These are phyloP conservation scores for Okamejei kenojei DNA, from an alignment of 2,797 vertebrate genomes.

Conservation along the genomic window DNA sequence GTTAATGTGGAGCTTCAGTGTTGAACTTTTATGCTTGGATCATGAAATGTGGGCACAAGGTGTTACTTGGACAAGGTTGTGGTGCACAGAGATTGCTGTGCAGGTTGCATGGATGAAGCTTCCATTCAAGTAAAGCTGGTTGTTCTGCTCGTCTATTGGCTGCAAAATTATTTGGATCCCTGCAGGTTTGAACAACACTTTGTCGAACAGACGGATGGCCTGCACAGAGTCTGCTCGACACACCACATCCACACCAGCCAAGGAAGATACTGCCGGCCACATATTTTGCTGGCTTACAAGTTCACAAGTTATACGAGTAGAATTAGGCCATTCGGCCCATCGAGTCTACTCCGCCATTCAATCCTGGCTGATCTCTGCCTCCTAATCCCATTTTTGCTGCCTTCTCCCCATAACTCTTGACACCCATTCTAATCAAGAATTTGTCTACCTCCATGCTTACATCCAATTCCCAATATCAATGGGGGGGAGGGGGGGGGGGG, in stretches of 20 bases:
- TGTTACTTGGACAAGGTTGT: background rate
- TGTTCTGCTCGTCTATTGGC: background rate
- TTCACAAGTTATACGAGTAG: no score
- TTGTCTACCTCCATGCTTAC: no score
- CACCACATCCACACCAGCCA: no score
- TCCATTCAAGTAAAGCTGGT: background rate
- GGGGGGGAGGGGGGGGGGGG: no score
- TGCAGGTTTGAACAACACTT: background rate
- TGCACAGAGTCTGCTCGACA: background rate
- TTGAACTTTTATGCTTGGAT: constrained; percentile 11
- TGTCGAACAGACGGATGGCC: background rate
- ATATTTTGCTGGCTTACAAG: background rate
- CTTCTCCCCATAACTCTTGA: no score
- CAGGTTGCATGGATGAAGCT: background rate
- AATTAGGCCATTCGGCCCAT: no score
- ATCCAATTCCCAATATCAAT: no score
- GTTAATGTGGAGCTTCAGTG: background rate
- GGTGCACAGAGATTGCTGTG: background rate
- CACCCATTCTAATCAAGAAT: no score
- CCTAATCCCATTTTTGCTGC: no score
- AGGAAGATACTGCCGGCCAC: background rate
- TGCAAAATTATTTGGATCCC: background rate
- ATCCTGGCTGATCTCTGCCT: no score
- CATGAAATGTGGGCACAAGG: background rate
- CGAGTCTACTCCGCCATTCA: no score